A percentile compares a stretch with the other conserved stretches of the same genome.
These are phyloP conservation scores for Ricordea florida DNA, from an alignment of 92 coral and sea anemone species.

Conservation along the genomic window DNA sequence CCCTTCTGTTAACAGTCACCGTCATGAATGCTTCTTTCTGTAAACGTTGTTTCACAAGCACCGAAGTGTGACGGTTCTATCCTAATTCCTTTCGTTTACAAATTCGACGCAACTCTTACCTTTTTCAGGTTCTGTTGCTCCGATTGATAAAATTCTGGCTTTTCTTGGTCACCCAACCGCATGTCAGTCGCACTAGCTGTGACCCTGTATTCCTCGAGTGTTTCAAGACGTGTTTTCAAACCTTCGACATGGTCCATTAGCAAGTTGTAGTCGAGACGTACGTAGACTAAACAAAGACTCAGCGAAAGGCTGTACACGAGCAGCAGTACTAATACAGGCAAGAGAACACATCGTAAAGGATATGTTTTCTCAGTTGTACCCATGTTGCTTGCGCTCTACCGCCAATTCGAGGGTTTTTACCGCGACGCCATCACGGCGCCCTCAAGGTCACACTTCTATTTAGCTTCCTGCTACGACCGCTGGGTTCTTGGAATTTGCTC, in stretches of 20 bases:
- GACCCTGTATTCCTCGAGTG: conserved; percentile 40
- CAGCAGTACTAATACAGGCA: conserved; percentile 34
- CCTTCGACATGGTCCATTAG: conserved; percentile 54
- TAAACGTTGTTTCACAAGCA: no score
- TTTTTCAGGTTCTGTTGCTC: not conserved
- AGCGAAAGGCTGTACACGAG: conserved; percentile 66
- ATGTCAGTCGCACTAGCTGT: not conserved
- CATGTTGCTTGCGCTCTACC: conserved; percentile 34
- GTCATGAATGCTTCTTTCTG: no score
- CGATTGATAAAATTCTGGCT: not conserved
- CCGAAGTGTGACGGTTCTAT: no score
- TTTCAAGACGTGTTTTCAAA: conserved; percentile 53
- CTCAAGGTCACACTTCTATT: not conserved
- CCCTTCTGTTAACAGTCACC: no score
- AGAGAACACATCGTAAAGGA: conserved; percentile 31
- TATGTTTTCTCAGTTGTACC: conserved; percentile 25
- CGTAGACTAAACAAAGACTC: conserved; percentile 43
- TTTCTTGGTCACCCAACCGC: conserved; percentile 9
- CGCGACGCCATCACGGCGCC: not conserved
- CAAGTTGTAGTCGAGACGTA: conserved; percentile 64
- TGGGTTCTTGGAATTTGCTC: not conserved
- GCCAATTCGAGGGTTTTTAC: no score
- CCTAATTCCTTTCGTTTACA: no score
- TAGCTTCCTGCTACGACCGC: no score
- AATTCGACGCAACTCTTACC: no score